Conservation (phyloP, 2,888 invertebrate genomes). For the Lysandra bellargus region DNA sequence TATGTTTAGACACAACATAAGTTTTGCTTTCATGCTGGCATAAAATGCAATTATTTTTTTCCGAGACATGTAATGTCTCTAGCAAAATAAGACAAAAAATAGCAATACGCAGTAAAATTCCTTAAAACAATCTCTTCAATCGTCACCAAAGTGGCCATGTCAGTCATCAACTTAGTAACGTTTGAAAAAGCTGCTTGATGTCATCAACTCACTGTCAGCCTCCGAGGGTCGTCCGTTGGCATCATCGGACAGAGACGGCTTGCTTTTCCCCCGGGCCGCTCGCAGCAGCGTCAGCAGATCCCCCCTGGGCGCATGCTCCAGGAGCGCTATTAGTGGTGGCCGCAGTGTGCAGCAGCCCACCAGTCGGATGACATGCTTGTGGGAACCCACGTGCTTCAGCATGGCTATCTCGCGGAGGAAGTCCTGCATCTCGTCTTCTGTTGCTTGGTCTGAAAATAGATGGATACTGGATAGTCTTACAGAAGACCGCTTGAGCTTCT, state of each 20-base stretch:
- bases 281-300: constrained; percentile 84
- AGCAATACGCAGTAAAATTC: no score
- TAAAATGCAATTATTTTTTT: no score
- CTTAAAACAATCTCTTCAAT: no score
- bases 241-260: constrained; percentile 64
- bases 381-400: constrained; percentile 87
- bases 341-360: constrained; percentile 87
- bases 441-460: constrained; percentile 70
- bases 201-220: constrained; percentile 78
- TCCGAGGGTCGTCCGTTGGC: constrained; percentile 70
- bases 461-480: no score
- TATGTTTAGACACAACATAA: no score
- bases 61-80: no score
- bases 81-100: no score
- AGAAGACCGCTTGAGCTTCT: no score
- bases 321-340: constrained; percentile 85
- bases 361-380: constrained; percentile 87
- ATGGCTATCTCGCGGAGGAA: constrained; percentile 88
- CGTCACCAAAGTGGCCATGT: no score
- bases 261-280: constrained; percentile 65
- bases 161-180: no score
- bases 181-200: background rate
- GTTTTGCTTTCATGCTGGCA: no score
- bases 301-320: constrained; percentile 90
- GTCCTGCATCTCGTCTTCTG: constrained; percentile 83